Evolutionary conservation across 2,113 vertebrate genomes (phyloP).

Genomic region (Brevimyrus niger): DNA sequence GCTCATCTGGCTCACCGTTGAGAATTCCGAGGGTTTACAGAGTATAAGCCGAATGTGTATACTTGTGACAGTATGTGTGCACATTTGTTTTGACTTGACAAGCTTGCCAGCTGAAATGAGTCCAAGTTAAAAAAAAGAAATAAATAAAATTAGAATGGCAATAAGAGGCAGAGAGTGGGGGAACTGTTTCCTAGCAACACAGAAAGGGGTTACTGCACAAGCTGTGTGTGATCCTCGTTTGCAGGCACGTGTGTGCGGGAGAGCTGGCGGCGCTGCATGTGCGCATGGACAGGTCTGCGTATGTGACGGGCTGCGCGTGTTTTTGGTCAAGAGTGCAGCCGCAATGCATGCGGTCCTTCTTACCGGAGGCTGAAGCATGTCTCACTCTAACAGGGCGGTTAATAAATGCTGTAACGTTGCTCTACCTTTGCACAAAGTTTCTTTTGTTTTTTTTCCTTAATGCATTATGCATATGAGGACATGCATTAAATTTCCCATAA

Average conservation of each 20-base stretch:
- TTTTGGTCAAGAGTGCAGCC: not conserved
- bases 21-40: not conserved
- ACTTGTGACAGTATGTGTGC: slow-evolving; percentile 2
- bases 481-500: not conserved
- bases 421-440: not conserved
- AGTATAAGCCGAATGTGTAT: not conserved
- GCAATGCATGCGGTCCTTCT: not conserved
- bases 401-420: not conserved
- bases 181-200: slow-evolving; percentile 69
- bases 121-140: slow-evolving; percentile 40
- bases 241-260: slow-evolving; percentile 13
- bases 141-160: slow-evolving; percentile 46
- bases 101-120: slow-evolving; percentile 4
- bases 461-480: not conserved
- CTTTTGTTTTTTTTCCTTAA: not conserved
- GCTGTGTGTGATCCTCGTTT: slow-evolving; percentile 22
- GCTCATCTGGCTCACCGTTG: not conserved
- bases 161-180: slow-evolving; percentile 41
- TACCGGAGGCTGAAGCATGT: not conserved
- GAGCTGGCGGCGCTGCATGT: slow-evolving; percentile 1
- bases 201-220: slow-evolving; percentile 48
- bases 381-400: not conserved
- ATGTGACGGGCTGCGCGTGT: not conserved
- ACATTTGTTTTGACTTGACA: not conserved
- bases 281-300: not conserved